phyloP scores from a whole-genome alignment of 2,797 vertebrate genomes.

The Moxostoma hubbsi region DNA sequence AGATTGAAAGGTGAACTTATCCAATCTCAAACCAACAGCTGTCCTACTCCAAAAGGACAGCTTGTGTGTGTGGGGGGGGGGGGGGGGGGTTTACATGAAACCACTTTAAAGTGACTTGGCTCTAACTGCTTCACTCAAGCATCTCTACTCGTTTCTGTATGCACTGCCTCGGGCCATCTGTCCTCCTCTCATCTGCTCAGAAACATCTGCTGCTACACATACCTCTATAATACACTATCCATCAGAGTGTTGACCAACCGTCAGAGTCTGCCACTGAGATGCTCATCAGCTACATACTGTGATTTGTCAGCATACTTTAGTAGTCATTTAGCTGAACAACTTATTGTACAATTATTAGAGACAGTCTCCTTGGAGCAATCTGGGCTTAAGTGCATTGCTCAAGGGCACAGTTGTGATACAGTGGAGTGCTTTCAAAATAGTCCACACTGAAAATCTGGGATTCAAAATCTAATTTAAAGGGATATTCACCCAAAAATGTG shows the following conservation, averaged over 20 bases:
- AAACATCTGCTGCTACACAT: conserved; percentile 18
- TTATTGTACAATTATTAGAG: too few relatives aligned
- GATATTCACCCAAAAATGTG: too few relatives aligned
- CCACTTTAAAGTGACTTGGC: conserved; percentile 31
- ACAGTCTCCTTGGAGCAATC: too few relatives aligned
- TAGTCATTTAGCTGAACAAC: too few relatives aligned
- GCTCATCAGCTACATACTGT: not conserved
- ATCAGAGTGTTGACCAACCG: not conserved
- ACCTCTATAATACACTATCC: not conserved
- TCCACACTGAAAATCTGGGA: too few relatives aligned
- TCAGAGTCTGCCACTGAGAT: not conserved
- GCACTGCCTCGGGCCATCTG: conserved; percentile 32
- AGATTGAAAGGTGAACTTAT: not conserved
- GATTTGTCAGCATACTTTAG: conserved; percentile 1
- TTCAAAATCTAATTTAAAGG: too few relatives aligned
- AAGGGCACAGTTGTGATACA: too few relatives aligned
- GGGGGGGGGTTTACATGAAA: not conserved
- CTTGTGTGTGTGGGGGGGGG: conserved; percentile 3
- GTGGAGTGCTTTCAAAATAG: too few relatives aligned
- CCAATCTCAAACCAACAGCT: not conserved
- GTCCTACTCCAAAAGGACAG: not conserved
- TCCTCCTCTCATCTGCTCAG: conserved; percentile 30
- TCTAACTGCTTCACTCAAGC: not conserved
- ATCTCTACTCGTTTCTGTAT: conserved; percentile 16
- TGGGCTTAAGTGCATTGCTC: too few relatives aligned